A percentile compares a stretch with the other conserved stretches of the same genome.
These are phyloP conservation scores for Brachypodius melanocephalos DNA, from an alignment of 2,113 vertebrate genomes.

Conservation along the genomic window DNA sequence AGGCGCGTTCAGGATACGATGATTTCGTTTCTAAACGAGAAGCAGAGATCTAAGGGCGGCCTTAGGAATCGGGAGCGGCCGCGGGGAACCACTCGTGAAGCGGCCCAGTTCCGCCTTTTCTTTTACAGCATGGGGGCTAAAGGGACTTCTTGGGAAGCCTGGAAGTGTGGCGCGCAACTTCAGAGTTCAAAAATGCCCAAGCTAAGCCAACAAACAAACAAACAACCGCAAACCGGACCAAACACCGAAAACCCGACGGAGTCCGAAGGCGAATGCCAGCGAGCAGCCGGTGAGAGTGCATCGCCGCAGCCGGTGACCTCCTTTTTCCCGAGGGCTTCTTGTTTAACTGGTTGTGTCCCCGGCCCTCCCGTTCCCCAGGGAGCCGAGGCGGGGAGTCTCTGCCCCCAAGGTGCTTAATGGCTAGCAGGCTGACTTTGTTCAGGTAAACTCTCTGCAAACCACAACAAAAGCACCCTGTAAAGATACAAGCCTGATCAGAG, in stretches of 20 bases:
- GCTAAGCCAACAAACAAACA: background rate
- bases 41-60: fast-evolving
- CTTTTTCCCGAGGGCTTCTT: conserved; percentile 15
- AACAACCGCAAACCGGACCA: background rate
- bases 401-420: conserved; percentile 72
- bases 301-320: background rate
- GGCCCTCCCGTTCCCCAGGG: background rate
- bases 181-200: background rate
- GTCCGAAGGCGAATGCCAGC: background rate
- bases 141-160: background rate
- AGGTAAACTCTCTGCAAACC: conserved; percentile 77
- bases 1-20: fast-evolving
- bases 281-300: background rate
- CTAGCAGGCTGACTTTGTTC: conserved; percentile 74
- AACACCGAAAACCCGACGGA: background rate
- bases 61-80: background rate
- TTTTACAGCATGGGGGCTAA: background rate
- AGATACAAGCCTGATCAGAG: conserved; percentile 78
- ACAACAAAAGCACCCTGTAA: conserved; percentile 79
- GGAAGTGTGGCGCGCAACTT: background rate
- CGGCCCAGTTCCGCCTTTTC: background rate
- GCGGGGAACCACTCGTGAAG: too few species aligned
- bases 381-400: conserved; percentile 56
- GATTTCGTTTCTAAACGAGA: background rate
- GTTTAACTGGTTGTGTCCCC: conserved; percentile 49